Base-by-base conservation (phyloP, 1,140 invertebrate species). In the Achroia grisella region DNA sequence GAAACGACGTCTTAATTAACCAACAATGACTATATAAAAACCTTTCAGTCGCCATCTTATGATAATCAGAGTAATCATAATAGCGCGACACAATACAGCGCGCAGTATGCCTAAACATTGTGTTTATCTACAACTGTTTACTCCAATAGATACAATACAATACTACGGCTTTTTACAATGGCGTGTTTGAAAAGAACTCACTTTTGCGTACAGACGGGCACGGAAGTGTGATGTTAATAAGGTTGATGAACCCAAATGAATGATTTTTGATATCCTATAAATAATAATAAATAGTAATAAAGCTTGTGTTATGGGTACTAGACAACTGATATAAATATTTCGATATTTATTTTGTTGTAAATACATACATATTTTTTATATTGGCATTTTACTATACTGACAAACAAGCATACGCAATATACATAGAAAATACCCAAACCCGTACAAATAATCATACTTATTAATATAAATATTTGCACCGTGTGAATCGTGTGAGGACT, bases 1-100 rank as follows among this genome's bases (percentile, higher is more conserved):
- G 17, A 61, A 65, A 70, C 52, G 52, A 73, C 52, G 48, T 66
- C 66, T 76, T 77, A 69, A 81, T 81, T 79, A 74, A 52, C 60
- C 44, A 63, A 75, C 67, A 75, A 73, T 71, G 61, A 73, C 60
- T 69, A 39, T 41, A 71, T 68, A 72, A 72, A 77, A 79, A 61
- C 47, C 54, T 74, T 76, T 71, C 50, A 71, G 53, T 51, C 52
- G 52, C 57, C 52, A 53, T 63, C 67, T 70, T 67, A 67, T 71
- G 69, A 64, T 72, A 68, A 70, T 68, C 64, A 56, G 46, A 58
- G 48, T 40, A 50, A 50, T 58, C 57, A 59, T 61, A 68, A 73
- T 64, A 66, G 55, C 60, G 39, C 15, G 14, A 46, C 43, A 42
- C 39, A 42, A 58, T 45, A 43, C 12, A 8, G 9, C 13, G 9